Evolutionary conservation across 2,113 vertebrate genomes (phyloP).

Genomic region (Semnopithecus entellus): DNA sequence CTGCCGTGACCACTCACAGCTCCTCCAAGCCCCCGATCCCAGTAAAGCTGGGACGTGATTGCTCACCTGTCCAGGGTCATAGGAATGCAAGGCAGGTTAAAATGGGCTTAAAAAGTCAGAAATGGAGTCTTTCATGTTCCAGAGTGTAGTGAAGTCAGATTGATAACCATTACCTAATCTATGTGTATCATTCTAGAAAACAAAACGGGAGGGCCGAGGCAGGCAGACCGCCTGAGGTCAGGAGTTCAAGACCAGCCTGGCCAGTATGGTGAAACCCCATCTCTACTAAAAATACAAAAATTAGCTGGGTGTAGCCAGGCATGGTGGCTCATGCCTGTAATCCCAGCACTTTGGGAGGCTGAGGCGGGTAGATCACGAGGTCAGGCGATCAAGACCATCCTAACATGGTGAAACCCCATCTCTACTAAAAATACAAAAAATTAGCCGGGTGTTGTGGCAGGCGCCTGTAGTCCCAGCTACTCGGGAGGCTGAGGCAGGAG

Average conservation of each 20-base stretch:
- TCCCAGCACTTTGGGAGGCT: neutral
- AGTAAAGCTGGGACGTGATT: neutral
- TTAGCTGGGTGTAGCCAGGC: no score
- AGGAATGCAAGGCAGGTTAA: neutral
- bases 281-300: no score
- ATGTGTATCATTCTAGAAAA: fast-evolving
- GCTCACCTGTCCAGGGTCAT: neutral
- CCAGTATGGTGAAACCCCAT: no score
- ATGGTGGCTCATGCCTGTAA: no score
- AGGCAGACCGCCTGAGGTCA: neutral
- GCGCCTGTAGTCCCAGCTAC: neutral
- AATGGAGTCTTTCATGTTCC: neutral
- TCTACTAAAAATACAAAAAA: neutral
- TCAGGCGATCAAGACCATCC: neutral
- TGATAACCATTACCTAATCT: fast-evolving
- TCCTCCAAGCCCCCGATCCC: neutral
- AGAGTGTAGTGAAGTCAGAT: neutral
- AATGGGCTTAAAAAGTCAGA: neutral
- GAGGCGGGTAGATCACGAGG: neutral
- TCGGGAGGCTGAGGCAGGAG: neutral
- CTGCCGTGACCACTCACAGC: no score
- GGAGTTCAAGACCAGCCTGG: neutral
- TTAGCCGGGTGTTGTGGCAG: neutral
- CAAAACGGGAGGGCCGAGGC: fast-evolving
- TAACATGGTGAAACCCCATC: neutral